Conservation (phyloP, 2,888 invertebrate genomes). For the Blomia tropicalis region DNA sequence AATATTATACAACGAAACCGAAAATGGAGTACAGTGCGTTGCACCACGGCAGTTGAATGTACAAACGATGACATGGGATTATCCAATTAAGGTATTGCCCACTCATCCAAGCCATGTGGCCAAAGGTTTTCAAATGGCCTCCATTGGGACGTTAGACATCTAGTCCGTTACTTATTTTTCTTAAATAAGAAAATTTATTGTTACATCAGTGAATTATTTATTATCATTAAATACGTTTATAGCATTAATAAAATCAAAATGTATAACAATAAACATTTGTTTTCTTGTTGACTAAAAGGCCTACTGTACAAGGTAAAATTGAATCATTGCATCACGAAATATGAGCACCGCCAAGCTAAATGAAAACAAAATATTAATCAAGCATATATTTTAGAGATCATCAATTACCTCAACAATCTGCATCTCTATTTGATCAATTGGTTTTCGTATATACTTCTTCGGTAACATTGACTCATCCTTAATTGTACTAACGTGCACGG, state of each 20-base stretch:
- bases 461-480: conserved; percentile 28
- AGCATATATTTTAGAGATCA: conserved; percentile 17
- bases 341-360: background rate
- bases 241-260: background rate
- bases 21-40: conserved; percentile 48
- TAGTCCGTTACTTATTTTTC: too few species aligned
- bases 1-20: background rate
- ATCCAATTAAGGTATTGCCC: conserved; percentile 82
- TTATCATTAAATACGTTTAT: background rate
- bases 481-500: too few species aligned
- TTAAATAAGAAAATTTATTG: background rate
- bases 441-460: conserved; percentile 28
- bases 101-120: conserved; percentile 49
- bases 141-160: conserved; percentile 20
- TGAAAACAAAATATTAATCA: background rate
- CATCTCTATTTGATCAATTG: conserved; percentile 27
- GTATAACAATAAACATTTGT: too few species aligned
- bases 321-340: conserved; percentile 1
- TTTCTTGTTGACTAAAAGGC: too few species aligned
- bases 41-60: conserved; percentile 72
- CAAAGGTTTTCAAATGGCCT: conserved; percentile 27
- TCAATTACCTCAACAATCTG: conserved; percentile 27
- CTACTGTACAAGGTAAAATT: too few species aligned
- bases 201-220: background rate
- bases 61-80: conserved; percentile 97